A percentile compares a stretch with the other conserved stretches of the same genome.
Evolutionary conservation across 2,888 invertebrate species (phyloP).

Genomic region (Ichneumon xanthorius): DNA sequence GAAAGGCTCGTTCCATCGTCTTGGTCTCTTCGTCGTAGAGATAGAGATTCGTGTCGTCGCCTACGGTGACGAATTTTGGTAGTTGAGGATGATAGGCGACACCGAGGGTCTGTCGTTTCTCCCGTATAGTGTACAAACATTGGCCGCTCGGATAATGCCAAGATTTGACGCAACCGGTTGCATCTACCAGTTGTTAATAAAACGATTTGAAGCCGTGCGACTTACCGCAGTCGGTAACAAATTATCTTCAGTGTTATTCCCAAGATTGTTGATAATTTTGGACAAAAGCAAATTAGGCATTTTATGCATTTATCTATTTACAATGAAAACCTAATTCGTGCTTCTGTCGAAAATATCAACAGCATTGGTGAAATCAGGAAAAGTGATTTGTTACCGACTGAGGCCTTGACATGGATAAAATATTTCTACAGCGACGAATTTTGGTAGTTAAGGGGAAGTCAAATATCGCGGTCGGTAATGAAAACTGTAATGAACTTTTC

Average conservation of each 20-base stretch:
- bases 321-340: neutral
- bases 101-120: conserved; percentile 89
- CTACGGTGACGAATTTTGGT: conserved; percentile 87
- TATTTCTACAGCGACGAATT: conserved; percentile 86
- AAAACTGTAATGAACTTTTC: no score
- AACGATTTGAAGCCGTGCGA: conserved; percentile 19
- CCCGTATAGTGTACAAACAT: conserved; percentile 88
- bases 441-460: conserved; percentile 80
- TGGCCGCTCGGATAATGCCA: conserved; percentile 89
- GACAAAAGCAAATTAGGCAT: neutral
- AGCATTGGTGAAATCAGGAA: no score
- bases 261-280: no score
- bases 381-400: no score
- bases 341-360: neutral
- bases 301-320: neutral
- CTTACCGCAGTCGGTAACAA: neutral
- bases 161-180: conserved; percentile 89
- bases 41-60: conserved; percentile 88
- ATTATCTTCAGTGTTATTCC: no score
- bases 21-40: conserved; percentile 90
- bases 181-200: conserved; percentile 85
- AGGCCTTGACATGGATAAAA: no score
- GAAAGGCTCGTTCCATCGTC: conserved; percentile 88
- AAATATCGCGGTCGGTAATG: conserved; percentile 80
- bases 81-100: conserved; percentile 88